Base-by-base conservation (phyloP, 2,113 vertebrate species). In the Onychorhynchus coronatus region DNA sequence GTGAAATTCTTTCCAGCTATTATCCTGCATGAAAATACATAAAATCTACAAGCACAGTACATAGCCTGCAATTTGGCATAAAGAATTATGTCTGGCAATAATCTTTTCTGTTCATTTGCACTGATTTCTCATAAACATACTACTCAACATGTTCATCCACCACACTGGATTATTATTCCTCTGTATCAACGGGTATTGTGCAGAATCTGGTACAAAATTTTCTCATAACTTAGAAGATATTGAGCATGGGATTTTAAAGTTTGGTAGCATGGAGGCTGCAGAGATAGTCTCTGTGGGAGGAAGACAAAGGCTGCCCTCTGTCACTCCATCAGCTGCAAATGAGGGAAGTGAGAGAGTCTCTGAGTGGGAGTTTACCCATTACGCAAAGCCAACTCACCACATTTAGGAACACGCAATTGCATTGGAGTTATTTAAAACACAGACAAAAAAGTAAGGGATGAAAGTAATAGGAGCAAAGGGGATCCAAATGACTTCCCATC, bases 1-100 rank as follows among this genome's bases (percentile, higher is more conserved):
- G n/a, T 95, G 74, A 96, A 96, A 96, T 89, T 61, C 72, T 92
- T 94, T 87, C 76, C 37, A 91, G 62, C 14, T 89, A 67, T 92
- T 78, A 9, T 7, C n/a, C 74, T 92, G 53, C 19, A 49, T 63
- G 85, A 82, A 96, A 93, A 88, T 28, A 88, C n/a, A 73, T 35
- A 52, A 75, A 71, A 89, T 71, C 27, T 77, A 46, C 24, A 87
- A 87, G 42, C 17, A 77, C 91, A 85, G 72, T 31, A 35, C 2
- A 62, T 5, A 22, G 14, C 4, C 3, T 47, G 25, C 14, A 68
- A 49, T 46, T 58, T 76, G 35, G 33, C 49, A 90, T 5, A 35
- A 50, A 92, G 37, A 73, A 87, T 73, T 62, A 25, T 66, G 39
- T 58, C 66, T 61, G 30, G 21, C 58, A 82, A 70, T 58, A 72